A percentile compares a stretch with the other conserved stretches of the same genome.
phyloP scores from a whole-genome alignment of 2,888 invertebrate genomes.

The Leucophenga maculata region DNA sequence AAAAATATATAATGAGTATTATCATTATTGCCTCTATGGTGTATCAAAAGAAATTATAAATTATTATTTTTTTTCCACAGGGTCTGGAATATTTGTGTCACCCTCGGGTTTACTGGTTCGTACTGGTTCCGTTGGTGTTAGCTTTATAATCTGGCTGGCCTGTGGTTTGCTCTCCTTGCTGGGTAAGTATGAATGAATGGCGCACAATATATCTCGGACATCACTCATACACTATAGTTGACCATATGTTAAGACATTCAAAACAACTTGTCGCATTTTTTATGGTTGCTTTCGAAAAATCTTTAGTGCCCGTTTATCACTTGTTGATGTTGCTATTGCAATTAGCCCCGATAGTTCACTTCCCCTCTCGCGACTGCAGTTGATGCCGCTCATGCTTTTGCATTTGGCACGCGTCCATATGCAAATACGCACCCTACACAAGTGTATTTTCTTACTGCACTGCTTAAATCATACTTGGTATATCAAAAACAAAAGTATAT shows the following conservation, averaged over 20 bases:
- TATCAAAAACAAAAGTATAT: too few species aligned
- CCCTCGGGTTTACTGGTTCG: slow-evolving; percentile 93
- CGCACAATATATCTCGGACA: too few species aligned
- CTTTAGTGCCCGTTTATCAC: slow-evolving; percentile 1
- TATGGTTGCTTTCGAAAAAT: neutral
- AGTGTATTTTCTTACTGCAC: too few species aligned
- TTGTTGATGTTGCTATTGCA: neutral
- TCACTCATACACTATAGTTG: neutral
- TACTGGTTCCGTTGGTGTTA: slow-evolving; percentile 94
- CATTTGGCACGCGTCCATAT: slow-evolving; percentile 3
- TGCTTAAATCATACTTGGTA: too few species aligned
- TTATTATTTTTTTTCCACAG: slow-evolving; percentile 72
- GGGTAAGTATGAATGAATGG: slow-evolving; percentile 76
- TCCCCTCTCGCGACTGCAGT: neutral
- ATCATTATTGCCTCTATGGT: too few species aligned
- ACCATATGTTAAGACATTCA: neutral
- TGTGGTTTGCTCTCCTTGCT: slow-evolving; percentile 92
- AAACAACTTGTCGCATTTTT: neutral
- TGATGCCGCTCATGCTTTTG: neutral
- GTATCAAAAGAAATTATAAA: too few species aligned
- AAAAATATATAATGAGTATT: too few species aligned
- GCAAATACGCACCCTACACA: neutral
- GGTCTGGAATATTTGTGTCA: slow-evolving; percentile 98
- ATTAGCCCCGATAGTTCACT: too few species aligned
- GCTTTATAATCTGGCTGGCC: slow-evolving; percentile 94